Base-by-base conservation (phyloP, 2,888 invertebrate species). In the Amphiduros pacificus region DNA sequence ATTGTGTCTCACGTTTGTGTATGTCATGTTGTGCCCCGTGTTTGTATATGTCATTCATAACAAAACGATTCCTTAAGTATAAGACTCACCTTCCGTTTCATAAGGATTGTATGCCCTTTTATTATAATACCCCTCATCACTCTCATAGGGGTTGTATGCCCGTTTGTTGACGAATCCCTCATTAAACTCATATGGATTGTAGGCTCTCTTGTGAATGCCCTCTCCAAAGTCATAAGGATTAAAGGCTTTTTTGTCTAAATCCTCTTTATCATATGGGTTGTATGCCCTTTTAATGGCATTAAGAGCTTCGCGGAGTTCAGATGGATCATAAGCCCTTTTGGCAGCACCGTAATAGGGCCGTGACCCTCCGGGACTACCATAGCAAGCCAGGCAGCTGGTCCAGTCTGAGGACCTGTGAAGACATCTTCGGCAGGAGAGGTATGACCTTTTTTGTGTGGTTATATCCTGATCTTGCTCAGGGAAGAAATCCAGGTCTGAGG, bases 361-460 rank as follows among this genome's bases (percentile, higher is more conserved):
- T 24, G 51, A 28, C 1, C 32, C 22, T 6, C 58, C 58, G n/a
- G 58, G 50, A 14, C 51, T 31, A 31, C 48, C 32, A 51, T 49
- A 58, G 27, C 58, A 58, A 6, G 17, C 20, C 24, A 58, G n/a
- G 58, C 58, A 58, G 50, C 48, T 48, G 4, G 32, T n/a, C 24
- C 48, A 58, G 50, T 58, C 58, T 32, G n/a, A 26, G 3, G 58
- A 31, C 17, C 27, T 20, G 58, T 58, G 58, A 31, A 58, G n/a
- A n/a, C 58, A 58, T 28, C 51, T 49, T 17, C 50, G 58, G 50
- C 58, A 58, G 22, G 58, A 49, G 26, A 55, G 17, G 55, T 55
- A 55, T 28, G 26, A 55, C 27, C 55, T 31, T 28, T 55, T 55
- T 14, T 55, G 40, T 1, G 40, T 41, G 27, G 5, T 55, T 14